A percentile compares a stretch with the other conserved stretches of the same genome.
These are phyloP conservation scores for Danio kyathit DNA, from an alignment of 2,797 vertebrate genomes.

Conservation along the genomic window DNA sequence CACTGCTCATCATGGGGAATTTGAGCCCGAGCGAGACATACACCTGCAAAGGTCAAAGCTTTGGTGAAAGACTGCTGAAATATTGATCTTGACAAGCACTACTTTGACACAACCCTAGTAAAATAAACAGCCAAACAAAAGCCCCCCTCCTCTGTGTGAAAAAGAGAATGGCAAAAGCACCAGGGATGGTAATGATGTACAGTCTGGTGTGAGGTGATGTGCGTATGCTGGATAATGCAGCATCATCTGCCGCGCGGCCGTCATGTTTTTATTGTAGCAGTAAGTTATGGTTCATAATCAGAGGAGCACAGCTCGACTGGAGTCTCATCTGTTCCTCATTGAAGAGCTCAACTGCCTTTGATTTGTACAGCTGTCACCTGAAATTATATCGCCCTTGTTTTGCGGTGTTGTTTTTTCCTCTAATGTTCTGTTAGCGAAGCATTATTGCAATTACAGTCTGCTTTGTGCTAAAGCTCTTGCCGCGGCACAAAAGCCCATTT, in stretches of 20 bases:
- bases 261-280: conserved; percentile 23
- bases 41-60: conserved; percentile 81
- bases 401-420: conserved; percentile 23
- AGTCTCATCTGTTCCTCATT: conserved; percentile 30
- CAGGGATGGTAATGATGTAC: not conserved
- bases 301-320: conserved; percentile 4
- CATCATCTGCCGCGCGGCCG: not conserved
- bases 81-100: conserved; percentile 79
- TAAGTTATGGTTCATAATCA: conserved; percentile 38
- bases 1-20: conserved; percentile 74
- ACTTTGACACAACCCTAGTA: conserved; percentile 73
- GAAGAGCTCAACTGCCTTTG: conserved; percentile 39
- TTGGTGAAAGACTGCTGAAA: conserved; percentile 77
- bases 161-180: not conserved
- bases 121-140: conserved; percentile 69
- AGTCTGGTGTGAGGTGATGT: not conserved
- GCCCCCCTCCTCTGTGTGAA: conserved; percentile 55
- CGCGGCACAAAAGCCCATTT: conserved; percentile 7
- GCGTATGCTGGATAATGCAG: not conserved
- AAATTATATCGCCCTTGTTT: conserved; percentile 26
- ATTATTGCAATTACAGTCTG: conserved; percentile 48
- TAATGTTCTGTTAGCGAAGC: conserved; percentile 1
- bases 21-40: conserved; percentile 76
- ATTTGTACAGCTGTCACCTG: conserved; percentile 48
- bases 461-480: conserved; percentile 13